Evolutionary conservation across 2,797 vertebrate species (phyloP).

Genomic region (Cygnus olor): DNA sequence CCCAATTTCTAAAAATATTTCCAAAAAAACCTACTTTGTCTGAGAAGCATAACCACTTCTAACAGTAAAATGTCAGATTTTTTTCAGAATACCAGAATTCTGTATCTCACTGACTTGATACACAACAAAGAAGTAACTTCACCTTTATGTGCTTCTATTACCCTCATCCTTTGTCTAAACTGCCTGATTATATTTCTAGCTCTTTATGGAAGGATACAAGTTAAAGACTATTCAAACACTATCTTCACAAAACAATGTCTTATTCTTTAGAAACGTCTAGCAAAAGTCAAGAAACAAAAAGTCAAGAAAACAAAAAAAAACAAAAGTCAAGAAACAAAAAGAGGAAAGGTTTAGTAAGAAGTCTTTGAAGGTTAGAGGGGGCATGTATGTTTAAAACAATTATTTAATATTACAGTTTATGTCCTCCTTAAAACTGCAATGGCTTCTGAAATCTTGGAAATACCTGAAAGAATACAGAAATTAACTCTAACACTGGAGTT

Average conservation of each 20-base stretch:
- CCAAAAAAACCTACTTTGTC: background rate
- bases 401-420: background rate
- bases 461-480: background rate
- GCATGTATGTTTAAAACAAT: background rate
- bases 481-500: background rate
- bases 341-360: background rate
- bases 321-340: too few relatives aligned
- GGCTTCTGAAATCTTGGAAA: background rate
- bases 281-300: background rate
- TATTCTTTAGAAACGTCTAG: background rate
- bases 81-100: background rate
- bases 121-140: conserved; percentile 1
- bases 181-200: background rate
- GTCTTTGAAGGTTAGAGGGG: background rate
- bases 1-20: background rate
- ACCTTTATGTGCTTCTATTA: background rate
- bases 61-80: background rate
- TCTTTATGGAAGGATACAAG: background rate
- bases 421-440: background rate
- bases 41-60: background rate
- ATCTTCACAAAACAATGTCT: background rate
- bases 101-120: background rate
- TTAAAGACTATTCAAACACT: background rate
- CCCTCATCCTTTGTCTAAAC: background rate
- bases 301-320: too few relatives aligned